Base-by-base conservation (phyloP, 1,140 invertebrate genomes). In the Diorhabda carinulata region DNA sequence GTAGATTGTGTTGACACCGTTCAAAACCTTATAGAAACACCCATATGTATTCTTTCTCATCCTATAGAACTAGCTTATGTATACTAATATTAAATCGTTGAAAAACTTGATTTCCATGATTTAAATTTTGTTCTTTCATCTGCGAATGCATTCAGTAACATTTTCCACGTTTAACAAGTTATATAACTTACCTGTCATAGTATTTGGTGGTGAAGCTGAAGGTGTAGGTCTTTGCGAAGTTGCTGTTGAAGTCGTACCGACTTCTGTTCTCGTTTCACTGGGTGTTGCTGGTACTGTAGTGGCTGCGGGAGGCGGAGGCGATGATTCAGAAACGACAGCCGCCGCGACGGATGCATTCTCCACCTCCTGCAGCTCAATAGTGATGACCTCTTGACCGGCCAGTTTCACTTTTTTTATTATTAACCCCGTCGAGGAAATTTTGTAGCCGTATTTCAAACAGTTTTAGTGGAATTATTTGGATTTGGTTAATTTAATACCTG, bases 291-390 rank as follows among this genome's bases (percentile, higher is more conserved):
- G 5, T 25, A 42, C 44, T 9, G 47, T 9, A 5, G 47, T n/a
- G 6, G 47, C 47, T 56, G 60, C 40, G 10, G 70, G 72, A 45
- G 69, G 71, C 43, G 67, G 67, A 41, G 69, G 67, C 41, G 72
- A 65, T 43, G 69, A 57, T 40, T 58, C 57, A 40, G 68, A 58
- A 47, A 71, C 73, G 61, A 65, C 61, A 41, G 72, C 59, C n/a
- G 69, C 42, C 43, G 74, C 64, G 10, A 61, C 61, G 43, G 71
- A 66, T 10, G 61, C 76, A 76, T 80, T 76, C 68, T 79, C 78
- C 71, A 78, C 77, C 73, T 80, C 78, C 66, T 77, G 78, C 57
- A 80, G 68, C 67, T 80, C 78, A 43, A 78, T 74, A 64, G 78
- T 75, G 71, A 76, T 76, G 44, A 78, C 74, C 61, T 79, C 77